Evolutionary conservation across 2,888 invertebrate genomes (phyloP), one percentile per base, ranked within the genome.

Genomic region (Cantharis lateralis): DNA sequence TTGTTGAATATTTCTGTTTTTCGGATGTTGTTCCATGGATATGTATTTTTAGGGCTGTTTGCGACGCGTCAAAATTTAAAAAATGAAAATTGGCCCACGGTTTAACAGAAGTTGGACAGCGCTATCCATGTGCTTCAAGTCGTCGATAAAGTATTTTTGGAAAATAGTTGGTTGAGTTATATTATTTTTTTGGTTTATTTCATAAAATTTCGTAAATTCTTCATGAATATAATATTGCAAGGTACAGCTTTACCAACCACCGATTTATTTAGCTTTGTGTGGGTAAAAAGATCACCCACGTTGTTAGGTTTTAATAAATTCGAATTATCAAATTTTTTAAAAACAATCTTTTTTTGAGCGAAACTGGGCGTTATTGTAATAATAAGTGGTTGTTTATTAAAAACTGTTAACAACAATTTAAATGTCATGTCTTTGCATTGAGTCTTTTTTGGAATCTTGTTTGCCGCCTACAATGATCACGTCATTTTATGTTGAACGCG

Each of bases 241-340:
- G 7, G 48, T 48, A 28, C 48, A 48, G n/a, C n/a, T n/a, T n/a
- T n/a, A 48, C n/a, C 48, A 48, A 48, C 48, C 48, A 48, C 48
- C 48, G n/a, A 66, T 26, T 71, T 61, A 68, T 75, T 71, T 66
- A 62, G 24, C 77, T 74, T 32, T 16, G 77, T 68, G 73, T 73
- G 70, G 76, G 73, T 76, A 76, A 73, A 24, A 62, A 61, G 20
- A 66, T 72, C 76, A 66, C 76, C 76, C 66, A 76, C 73, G 15
- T 68, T 48, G 72, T 63, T 66, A 18, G 64, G 9, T 18, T 66
- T 66, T 20, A 16, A 66, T 66, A 18, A 66, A 66, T 18, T 48
- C n/a, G n/a, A 48, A 48, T 48, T 48, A 48, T 48, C n/a, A 48
- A 48, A 48, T n/a, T 16, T 66, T 66, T 66, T 66, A 13, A 66